Evolutionary conservation across 2,888 invertebrate species (phyloP), one percentile per base, ranked within the genome.

Genomic region (Caenorhabditis virilis): DNA sequence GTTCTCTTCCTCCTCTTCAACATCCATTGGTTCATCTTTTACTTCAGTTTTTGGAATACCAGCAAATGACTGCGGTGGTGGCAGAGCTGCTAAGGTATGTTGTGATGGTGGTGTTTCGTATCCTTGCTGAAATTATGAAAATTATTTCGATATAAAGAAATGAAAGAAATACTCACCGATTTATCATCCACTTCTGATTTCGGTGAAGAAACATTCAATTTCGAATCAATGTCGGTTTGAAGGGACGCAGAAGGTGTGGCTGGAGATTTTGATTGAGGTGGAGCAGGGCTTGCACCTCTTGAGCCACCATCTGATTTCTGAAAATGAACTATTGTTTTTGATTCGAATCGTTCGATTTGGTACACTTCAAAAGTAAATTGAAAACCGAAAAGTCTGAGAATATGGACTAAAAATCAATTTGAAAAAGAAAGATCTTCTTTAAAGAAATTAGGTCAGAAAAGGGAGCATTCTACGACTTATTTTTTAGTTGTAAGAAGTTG

Each of bases 221-320:
- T 64, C 1, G 39, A 18, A 33, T 58, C 58, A 4, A 58, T 39
- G 18, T 64, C 64, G 23, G 52, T 30, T 13, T 58, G 58, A 25
- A 64, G 50, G 9, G 64, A 55, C 6, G 63, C 43, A 18, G 54
- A 33, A 2, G 62, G 62, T 3, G 62, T 62, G 1, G 48, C 53
- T 1, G 58, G 58, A 3, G 64, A 54, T 30, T 33, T 36, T 1
- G 47, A 3, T 16, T 7, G 26, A n/a, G n/a, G n/a, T n/a, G 58
- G 64, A 27, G 57, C 53, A 11, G 63, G 63, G 27, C 64, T 64
- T 1, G 50, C 50, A 9, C 46, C 33, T 22, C 64, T 43, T 16
- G 64, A 64, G 3, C 55, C 55, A n/a, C n/a, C n/a, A 36, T 46
- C 23, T 20, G 41, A 33, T 43, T 58, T 64, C 64, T 64, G 50